These are phyloP conservation scores for Halictus quadricinctus DNA, from an alignment of 2,888 invertebrate species.

Conservation along the genomic window DNA sequence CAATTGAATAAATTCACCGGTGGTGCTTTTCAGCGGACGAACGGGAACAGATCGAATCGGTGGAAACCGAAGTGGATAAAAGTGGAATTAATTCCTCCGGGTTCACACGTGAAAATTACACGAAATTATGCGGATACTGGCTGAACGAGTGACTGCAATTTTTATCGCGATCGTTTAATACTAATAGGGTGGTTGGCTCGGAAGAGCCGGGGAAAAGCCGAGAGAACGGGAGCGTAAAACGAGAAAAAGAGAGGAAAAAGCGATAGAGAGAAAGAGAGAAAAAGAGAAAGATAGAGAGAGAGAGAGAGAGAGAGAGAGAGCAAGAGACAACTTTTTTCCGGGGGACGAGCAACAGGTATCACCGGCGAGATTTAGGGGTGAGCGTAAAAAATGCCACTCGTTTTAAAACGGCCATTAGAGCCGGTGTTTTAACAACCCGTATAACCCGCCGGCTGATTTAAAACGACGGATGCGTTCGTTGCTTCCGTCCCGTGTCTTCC, in stretches of 20 bases:
- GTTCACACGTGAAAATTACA: constrained; percentile 7
- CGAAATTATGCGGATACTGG: constrained; percentile 11
- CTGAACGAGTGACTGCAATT: constrained; percentile 11
- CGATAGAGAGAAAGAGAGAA: neutral
- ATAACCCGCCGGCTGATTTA: constrained; percentile 39
- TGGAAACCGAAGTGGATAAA: constrained; percentile 7
- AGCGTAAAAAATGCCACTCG: constrained; percentile 62
- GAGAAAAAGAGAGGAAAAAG: constrained; percentile 1
- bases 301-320: neutral
- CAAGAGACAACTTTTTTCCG: constrained; percentile 52
- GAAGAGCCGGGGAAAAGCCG: neutral
- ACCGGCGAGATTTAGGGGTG: constrained; percentile 59
- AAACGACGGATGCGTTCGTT: constrained; percentile 33
- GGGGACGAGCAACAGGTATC: constrained; percentile 66
- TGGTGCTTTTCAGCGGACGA: neutral
- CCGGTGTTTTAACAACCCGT: constrained; percentile 48
- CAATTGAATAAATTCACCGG: neutral
- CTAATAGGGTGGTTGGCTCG: constrained; percentile 12
- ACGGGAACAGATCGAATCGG: neutral
- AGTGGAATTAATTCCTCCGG: neutral
- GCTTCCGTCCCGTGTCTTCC: neutral
- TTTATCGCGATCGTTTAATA: constrained; percentile 14
- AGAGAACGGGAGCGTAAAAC: neutral
- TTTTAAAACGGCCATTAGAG: constrained; percentile 55
- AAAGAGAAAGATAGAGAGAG: neutral